Conservation (phyloP, 2,113 vertebrate species). For the Vimba vimba region DNA sequence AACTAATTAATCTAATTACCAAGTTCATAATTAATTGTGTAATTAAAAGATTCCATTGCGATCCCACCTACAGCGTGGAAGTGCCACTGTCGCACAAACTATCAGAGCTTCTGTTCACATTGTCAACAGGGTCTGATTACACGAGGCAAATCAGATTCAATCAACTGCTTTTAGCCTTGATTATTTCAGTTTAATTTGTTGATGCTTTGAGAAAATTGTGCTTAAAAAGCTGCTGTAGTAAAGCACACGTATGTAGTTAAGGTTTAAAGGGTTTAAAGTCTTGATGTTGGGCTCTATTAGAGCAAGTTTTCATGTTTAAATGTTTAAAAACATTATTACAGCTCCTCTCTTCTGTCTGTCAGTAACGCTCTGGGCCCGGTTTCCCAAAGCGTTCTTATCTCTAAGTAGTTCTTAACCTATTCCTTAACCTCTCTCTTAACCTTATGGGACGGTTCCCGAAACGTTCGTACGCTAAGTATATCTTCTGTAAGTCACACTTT, state of each 20-base stretch:
- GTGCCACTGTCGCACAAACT: background rate
- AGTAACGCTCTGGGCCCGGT: too few relatives aligned
- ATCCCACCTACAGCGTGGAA: conserved; percentile 37
- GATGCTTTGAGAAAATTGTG: background rate
- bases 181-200: conserved; percentile 18
- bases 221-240: background rate
- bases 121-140: conserved; percentile 23
- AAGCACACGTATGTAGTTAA: background rate
- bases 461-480: too few relatives aligned
- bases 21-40: conserved; percentile 47
- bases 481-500: too few relatives aligned
- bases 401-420: too few relatives aligned
- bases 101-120: background rate
- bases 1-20: conserved; percentile 49
- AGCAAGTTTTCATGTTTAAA: too few relatives aligned
- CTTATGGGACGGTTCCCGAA: too few relatives aligned
- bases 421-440: too few relatives aligned
- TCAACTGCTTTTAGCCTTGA: background rate
- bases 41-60: conserved; percentile 37
- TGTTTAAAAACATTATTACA: too few relatives aligned
- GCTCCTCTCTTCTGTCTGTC: too few relatives aligned
- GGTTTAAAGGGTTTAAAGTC: too few relatives aligned
- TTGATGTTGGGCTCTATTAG: too few relatives aligned
- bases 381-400: too few relatives aligned
- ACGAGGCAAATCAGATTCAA: background rate